phyloP scores from a whole-genome alignment of 2,888 invertebrate genomes.

The Pristionchus japonicus region DNA sequence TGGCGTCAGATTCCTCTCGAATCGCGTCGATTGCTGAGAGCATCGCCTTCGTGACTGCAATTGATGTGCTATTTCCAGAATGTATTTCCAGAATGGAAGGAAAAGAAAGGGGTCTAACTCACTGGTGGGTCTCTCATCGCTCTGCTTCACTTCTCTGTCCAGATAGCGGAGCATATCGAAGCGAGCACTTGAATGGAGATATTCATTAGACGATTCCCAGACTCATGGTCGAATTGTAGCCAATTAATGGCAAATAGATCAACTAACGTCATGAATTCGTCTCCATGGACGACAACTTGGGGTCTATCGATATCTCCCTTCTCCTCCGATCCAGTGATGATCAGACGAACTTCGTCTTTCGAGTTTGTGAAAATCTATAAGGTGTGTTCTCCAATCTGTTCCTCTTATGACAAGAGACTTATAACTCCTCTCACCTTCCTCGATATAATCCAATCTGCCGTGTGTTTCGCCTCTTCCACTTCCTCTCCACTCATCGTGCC shows the following conservation, averaged over 20 bases:
- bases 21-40: neutral
- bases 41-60: constrained; percentile 40
- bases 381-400: neutral
- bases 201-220: too few relatives aligned
- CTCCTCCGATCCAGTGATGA: constrained; percentile 5
- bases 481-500: neutral
- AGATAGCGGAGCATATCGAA: constrained; percentile 45
- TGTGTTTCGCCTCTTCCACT: constrained; percentile 35
- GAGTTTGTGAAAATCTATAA: constrained; percentile 41
- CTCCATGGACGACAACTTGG: neutral
- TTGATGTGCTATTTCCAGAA: too few relatives aligned
- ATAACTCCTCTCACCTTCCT: constrained; percentile 43
- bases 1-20: neutral
- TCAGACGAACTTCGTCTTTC: constrained; percentile 1
- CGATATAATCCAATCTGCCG: constrained; percentile 40
- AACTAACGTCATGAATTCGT: constrained; percentile 12
- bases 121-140: neutral
- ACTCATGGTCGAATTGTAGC: neutral
- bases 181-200: neutral
- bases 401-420: too few relatives aligned
- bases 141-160: constrained; percentile 34
- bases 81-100: neutral
- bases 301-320: constrained; percentile 29
- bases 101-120: neutral
- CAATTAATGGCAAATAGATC: neutral